Percentiles rank a stretch among this genome's conserved stretches.
phyloP scores from a whole-genome alignment of 2,888 invertebrate genomes.

The Globia sparganii region DNA sequence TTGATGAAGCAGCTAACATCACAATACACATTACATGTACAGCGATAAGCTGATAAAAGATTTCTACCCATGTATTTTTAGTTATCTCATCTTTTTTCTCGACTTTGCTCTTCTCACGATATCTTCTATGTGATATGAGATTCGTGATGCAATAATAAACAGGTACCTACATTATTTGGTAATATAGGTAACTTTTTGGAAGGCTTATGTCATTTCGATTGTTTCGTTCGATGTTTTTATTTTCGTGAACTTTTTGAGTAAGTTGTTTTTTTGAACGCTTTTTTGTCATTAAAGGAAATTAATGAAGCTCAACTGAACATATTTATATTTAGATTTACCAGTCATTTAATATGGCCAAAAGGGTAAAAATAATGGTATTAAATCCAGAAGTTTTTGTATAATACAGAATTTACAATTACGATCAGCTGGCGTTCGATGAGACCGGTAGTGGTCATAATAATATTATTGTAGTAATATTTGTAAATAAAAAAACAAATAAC shows the following conservation, averaged over 20 bases:
- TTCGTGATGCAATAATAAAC: conserved; percentile 68
- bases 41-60: conserved; percentile 68
- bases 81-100: conserved; percentile 65
- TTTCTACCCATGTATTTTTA: conserved; percentile 61
- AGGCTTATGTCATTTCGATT: conserved; percentile 31
- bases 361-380: too few relatives aligned
- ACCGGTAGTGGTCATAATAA: background rate
- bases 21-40: conserved; percentile 59
- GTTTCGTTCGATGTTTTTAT: conserved; percentile 33
- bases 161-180: conserved; percentile 50
- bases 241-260: conserved; percentile 31
- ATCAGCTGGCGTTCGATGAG: conserved; percentile 3
- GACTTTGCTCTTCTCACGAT: conserved; percentile 72
- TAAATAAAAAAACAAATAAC: background rate
- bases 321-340: conserved; percentile 19
- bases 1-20: background rate
- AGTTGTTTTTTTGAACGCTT: conserved; percentile 14
- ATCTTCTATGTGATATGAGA: conserved; percentile 61
- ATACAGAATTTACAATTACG: background rate
- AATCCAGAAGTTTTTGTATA: background rate
- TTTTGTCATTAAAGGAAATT: conserved; percentile 33
- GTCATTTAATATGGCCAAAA: conserved; percentile 21
- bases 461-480: background rate
- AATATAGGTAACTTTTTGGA: conserved; percentile 39
- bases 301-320: conserved; percentile 20